phyloP scores from a whole-genome alignment of 2,888 invertebrate genomes.

The Linhomoeus sp. region DNA sequence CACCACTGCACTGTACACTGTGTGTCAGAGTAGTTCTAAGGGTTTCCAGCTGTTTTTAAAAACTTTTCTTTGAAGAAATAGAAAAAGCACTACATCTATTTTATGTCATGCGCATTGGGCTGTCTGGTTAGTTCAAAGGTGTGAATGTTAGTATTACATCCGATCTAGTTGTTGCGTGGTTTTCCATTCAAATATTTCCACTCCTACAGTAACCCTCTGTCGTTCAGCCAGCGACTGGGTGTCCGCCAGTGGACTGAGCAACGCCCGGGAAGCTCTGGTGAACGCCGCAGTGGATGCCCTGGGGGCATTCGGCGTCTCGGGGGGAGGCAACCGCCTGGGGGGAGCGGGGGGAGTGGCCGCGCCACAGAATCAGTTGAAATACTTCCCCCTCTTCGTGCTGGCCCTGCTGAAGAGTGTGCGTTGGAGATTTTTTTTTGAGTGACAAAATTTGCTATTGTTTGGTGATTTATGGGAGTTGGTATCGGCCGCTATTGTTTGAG shows the following conservation, averaged over 20 bases:
- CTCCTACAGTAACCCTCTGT: not conserved
- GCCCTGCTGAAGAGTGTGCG: conserved; percentile 51
- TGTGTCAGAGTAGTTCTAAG: too few species aligned
- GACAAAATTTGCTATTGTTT: conserved; percentile 5
- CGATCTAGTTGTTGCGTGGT: too few species aligned
- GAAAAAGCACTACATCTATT: too few species aligned
- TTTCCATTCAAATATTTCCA: too few species aligned
- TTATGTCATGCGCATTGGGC: too few species aligned
- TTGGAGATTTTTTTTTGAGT: conserved; percentile 5
- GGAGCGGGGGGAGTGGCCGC: conserved; percentile 40
- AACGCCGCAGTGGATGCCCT: conserved; percentile 81
- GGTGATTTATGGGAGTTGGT: not conserved
- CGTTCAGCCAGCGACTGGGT: conserved; percentile 66
- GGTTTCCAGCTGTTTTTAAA: too few species aligned
- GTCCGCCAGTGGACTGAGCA: conserved; percentile 56
- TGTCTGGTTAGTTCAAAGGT: too few species aligned
- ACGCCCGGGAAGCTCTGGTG: conserved; percentile 85
- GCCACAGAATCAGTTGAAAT: conserved; percentile 51
- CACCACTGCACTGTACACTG: too few species aligned
- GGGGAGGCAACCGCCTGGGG: not conserved
- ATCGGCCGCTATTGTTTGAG: too few species aligned
- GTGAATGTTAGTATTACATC: too few species aligned
- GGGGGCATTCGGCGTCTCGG: conserved; percentile 28
- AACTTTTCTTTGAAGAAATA: too few species aligned
- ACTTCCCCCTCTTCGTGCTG: conserved; percentile 68